phyloP scores from a whole-genome alignment of 2,797 vertebrate genomes.

The Champsocephalus gunnari region DNA sequence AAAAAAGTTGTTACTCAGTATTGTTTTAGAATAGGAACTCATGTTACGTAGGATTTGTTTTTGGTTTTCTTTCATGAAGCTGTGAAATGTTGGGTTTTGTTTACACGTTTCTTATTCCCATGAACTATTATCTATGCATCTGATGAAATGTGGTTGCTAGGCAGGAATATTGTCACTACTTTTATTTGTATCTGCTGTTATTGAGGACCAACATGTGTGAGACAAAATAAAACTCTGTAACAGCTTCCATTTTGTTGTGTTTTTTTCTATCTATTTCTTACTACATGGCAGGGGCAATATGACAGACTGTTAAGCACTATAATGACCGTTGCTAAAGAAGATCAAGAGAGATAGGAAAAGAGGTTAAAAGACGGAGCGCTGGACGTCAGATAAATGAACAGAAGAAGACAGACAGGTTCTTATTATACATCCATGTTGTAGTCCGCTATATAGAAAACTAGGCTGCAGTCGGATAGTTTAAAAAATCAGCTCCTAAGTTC shows the following conservation, averaged over 20 bases:
- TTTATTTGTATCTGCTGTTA: slow-evolving; percentile 12
- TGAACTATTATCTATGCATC: slow-evolving; percentile 40
- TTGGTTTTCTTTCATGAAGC: slow-evolving; percentile 16
- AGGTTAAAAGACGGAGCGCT: no score
- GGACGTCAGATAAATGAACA: no score
- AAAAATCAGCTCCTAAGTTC: no score
- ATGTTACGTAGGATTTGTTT: not conserved
- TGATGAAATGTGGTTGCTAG: not conserved
- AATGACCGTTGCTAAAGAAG: no score
- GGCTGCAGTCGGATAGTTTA: no score
- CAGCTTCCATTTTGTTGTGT: not conserved
- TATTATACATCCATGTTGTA: no score
- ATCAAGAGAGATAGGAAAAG: no score
- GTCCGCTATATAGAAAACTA: no score
- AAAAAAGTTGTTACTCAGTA: not conserved
- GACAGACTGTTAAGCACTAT: no score
- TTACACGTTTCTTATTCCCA: slow-evolving; percentile 25
- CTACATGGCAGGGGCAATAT: no score
- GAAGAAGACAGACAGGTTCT: no score
- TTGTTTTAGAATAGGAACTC: not conserved
- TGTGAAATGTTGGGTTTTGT: slow-evolving; percentile 42
- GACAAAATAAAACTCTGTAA: slow-evolving; percentile 26
- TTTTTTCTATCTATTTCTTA: no score
- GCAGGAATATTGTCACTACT: not conserved
- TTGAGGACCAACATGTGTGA: slow-evolving; percentile 9